Evolutionary conservation across 2,113 vertebrate species (phyloP), one percentile per base, ranked within the genome.

Genomic region (Todiramphus chloris): DNA sequence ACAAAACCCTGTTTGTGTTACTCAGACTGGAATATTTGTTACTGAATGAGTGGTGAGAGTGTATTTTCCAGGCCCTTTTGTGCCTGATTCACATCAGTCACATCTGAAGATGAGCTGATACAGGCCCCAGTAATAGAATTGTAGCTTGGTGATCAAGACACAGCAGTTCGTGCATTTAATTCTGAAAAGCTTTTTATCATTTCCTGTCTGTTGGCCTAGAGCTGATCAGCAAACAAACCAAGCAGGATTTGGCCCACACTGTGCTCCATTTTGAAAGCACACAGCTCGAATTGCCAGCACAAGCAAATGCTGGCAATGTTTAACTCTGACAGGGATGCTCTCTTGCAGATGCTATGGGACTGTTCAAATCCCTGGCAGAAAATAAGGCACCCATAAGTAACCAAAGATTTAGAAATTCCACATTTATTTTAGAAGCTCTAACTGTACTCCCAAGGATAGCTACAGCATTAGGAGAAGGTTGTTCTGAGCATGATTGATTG

Each of bases 331-430:
- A 94, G 69, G 55, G 56, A 91, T 68, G 63, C 64, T 81, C 59
- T 63, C 35, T 48, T 73, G 88, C 82, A 88, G 91, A 89, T 88
- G 93, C 87, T 90, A 69, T 37, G 91, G 83, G 87, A 90, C 67
- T 84, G 74, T 44, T 41, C 77, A 92, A 94, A 89, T 90, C 96
- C 90, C 92, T 62, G 75, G 85, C 48, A 96, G 77, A 96, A 96
- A 96, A 96, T 94, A 91, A 95, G 97, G 44, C 55, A 46, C 55
- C 80, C 82, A 66, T 96, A 95, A 97, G 70, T 46, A 94, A 91
- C 56, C 82, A 68, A 89, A 90, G 37, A 58, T 82, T 80, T 94
- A 13, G 50, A 79, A 88, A 79, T 79, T 83, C 74, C 55, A 67
- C 31, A n/a, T 91, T 90, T 87, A 56, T 73, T 94, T 90, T 89